Base-by-base conservation (phyloP, 2,797 vertebrate genomes). In the Phrynocephalus forsythii region DNA sequence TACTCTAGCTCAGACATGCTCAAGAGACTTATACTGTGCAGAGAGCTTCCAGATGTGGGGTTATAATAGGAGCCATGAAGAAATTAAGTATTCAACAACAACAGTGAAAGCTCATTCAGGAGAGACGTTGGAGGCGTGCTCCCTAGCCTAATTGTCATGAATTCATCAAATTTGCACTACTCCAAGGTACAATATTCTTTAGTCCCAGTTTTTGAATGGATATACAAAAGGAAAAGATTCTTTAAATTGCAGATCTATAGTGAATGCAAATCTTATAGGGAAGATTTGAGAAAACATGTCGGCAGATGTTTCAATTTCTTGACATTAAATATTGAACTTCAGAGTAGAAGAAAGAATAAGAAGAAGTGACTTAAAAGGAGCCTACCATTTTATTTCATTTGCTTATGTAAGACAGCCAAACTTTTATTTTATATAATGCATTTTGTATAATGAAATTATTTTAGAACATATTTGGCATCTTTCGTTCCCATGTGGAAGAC, bases 1-100 rank as follows among this genome's bases (percentile, higher is more conserved):
- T 85, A 82, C 84, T 82, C 86, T 77, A 77, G 71, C 63, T 33
- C 48, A 81, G 83, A 81, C 83, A 76, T 24, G 83, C 83, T 88
- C 87, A 88, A 60, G 87, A 88, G 87, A 88, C 56, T 85, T 85
- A 80, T 26, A 80, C 73, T 80, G 71, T 75, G 67, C 56, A 88
- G 87, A 88, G 38, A 85, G 79, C 79, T 88, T 88, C 87, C 87
- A 88, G 79, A 88, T 85, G 87, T 80, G 68, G 8, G 38, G 75
- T 72, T 88, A 22, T 24, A 84, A 56, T 67, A 80, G 69, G 33
- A 44, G 30, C 63, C 30, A 44, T 88, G 48, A 88, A 88, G 68
- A 88, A 80, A 88, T 75, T 44, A 79, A 88, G 11, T 52, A 88
- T 82, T 85, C 69, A 85, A 44, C 33, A 82, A 82, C 38, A 88